Conservation (phyloP, 1,140 invertebrate genomes). For the Laodelphax striatellus region DNA sequence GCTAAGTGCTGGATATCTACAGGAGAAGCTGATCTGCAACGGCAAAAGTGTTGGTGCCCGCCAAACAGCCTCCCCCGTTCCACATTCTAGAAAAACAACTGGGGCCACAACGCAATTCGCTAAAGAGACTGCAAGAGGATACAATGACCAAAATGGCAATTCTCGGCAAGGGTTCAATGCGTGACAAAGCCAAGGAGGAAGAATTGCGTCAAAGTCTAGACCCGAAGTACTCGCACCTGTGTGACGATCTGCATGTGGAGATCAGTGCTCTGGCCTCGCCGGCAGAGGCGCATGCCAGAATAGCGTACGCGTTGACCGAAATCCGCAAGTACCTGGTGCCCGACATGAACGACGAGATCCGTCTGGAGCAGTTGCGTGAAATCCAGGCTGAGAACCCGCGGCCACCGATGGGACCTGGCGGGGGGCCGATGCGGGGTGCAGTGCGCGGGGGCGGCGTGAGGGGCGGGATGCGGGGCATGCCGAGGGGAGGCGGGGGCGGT, state of each 20-base stretch:
- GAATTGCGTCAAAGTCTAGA: conserved; percentile 75
- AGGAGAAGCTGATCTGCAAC: conserved; percentile 71
- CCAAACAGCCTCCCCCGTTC: conserved; percentile 76
- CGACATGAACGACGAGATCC: conserved; percentile 67
- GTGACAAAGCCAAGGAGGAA: conserved; percentile 79
- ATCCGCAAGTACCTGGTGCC: conserved; percentile 42
- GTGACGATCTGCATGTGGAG: conserved; percentile 88
- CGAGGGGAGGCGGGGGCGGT: neutral
- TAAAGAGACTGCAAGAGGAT: conserved; percentile 86
- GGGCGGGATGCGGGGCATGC: conserved; percentile 5
- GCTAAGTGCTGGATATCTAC: conserved; percentile 78
- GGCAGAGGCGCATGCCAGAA: conserved; percentile 80
- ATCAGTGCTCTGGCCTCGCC: conserved; percentile 81
- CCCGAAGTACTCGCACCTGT: conserved; percentile 84
- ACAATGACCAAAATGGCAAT: conserved; percentile 94
- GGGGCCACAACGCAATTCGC: conserved; percentile 80
- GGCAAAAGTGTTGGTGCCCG: conserved; percentile 74
- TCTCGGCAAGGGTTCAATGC: conserved; percentile 86
- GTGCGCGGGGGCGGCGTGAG: conserved; percentile 22
- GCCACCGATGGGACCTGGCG: conserved; percentile 3
- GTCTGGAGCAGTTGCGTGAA: conserved; percentile 63
- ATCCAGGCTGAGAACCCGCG: conserved; percentile 45
- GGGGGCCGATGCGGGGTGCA: conserved; percentile 26
- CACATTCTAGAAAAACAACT: conserved; percentile 90
- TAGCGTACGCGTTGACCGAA: conserved; percentile 78